phyloP scores from a whole-genome alignment of 2,113 vertebrate genomes.

The Aleadryas rufinucha region DNA sequence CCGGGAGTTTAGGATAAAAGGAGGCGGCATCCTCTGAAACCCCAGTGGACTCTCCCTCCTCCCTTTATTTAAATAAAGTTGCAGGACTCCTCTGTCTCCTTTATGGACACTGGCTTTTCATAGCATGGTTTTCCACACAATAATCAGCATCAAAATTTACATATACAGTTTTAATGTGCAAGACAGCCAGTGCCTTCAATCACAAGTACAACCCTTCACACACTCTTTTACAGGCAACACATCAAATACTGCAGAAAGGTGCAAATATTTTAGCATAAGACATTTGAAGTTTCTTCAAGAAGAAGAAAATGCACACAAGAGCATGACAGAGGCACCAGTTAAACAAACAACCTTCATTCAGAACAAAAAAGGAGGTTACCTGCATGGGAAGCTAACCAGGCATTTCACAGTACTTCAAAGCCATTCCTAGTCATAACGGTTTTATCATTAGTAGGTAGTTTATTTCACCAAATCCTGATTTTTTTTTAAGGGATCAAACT shows the following conservation, averaged over 20 bases:
- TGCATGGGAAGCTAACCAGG: neutral
- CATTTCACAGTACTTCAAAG: neutral
- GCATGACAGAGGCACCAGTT: neutral
- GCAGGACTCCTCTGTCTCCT: neutral
- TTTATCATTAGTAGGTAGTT: neutral
- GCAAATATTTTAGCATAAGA: neutral
- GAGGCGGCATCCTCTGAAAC: fast-evolving
- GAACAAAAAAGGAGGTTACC: neutral
- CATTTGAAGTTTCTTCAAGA: neutral
- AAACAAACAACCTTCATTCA: neutral
- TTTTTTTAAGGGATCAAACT: neutral
- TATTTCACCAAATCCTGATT: neutral
- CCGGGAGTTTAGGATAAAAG: neutral
- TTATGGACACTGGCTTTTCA: neutral
- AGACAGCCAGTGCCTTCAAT: neutral
- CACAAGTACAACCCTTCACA: neutral
- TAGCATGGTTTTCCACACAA: neutral
- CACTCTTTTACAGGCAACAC: neutral
- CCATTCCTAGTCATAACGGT: neutral
- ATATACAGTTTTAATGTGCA: neutral
- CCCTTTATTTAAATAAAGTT: neutral
- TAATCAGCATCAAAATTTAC: neutral
- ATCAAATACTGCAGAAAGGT: neutral
- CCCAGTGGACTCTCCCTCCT: neutral
- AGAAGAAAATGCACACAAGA: neutral